Conservation (phyloP, 2,113 vertebrate species). For the Prinia subflava region DNA sequence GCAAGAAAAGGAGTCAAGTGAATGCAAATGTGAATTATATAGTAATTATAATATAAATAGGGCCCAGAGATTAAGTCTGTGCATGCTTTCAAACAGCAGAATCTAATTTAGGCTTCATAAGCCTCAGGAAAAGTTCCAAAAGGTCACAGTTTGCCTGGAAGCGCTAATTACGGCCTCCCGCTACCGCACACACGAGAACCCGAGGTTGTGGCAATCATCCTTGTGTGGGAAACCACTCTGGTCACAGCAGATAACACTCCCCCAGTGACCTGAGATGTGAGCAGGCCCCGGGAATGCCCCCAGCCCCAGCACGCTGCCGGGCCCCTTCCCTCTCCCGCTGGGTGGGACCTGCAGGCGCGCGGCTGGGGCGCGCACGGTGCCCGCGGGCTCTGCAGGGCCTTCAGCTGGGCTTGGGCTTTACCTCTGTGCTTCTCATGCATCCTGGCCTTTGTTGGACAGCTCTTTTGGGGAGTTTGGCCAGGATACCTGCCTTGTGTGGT, state of each 20-base stretch:
- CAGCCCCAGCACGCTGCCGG: neutral
- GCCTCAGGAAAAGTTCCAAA: conserved; percentile 38
- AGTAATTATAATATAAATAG: conserved; percentile 36
- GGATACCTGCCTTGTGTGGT: neutral
- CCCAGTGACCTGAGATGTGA: neutral
- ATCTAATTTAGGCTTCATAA: conserved; percentile 11
- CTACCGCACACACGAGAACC: neutral
- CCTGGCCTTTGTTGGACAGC: neutral
- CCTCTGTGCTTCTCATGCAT: neutral
- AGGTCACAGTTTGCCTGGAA: conserved; percentile 38
- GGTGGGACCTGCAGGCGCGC: neutral
- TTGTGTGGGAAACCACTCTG: neutral
- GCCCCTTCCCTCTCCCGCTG: neutral
- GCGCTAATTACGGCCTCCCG: conserved; percentile 13
- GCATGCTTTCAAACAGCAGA: conserved; percentile 20
- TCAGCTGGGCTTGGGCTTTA: rapidly evolving
- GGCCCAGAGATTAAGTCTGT: conserved; percentile 16
- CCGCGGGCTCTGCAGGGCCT: no score
- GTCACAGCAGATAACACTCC: conserved; percentile 44
- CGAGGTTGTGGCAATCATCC: neutral
- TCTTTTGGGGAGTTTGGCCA: neutral
- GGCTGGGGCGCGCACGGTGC: rapidly evolving
- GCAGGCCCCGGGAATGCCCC: neutral
- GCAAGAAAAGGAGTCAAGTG: conserved; percentile 10
- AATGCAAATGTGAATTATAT: conserved; percentile 36